A percentile compares a stretch with the other conserved stretches of the same genome.
phyloP scores from a whole-genome alignment of 23 tunicate genomes.

The Halocynthia aurantium region DNA sequence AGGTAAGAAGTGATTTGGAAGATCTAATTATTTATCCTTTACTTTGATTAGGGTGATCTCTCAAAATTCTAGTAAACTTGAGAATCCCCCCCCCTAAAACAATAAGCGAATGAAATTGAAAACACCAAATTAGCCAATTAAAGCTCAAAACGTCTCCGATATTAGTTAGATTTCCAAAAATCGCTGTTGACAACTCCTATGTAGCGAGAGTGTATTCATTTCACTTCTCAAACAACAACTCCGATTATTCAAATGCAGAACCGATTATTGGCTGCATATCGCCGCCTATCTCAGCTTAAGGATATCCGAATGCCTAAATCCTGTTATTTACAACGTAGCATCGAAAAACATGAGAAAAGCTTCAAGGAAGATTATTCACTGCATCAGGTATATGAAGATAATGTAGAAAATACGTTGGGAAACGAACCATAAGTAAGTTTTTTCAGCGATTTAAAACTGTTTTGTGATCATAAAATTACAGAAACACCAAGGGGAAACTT shows the following conservation, averaged over 20 bases:
- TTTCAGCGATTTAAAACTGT: no score
- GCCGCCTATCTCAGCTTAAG: conserved; percentile 26
- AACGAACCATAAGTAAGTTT: no score
- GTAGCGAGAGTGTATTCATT: background rate
- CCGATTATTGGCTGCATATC: conserved; percentile 44
- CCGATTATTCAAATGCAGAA: background rate
- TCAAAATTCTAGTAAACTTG: background rate
- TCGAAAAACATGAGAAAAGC: conserved; percentile 35
- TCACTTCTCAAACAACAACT: background rate
- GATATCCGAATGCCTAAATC: conserved; percentile 43
- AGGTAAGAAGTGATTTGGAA: conserved; percentile 3
- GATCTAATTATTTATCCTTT: background rate
- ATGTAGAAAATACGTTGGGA: background rate
- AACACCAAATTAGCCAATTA: no score
- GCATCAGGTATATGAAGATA: conserved; percentile 12
- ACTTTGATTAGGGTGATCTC: background rate
- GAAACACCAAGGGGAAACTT: no score
- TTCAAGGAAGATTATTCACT: conserved; percentile 10
- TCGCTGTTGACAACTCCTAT: background rate
- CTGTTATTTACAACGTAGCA: conserved; percentile 42
- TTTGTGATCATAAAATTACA: no score
- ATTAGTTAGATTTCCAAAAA: no score
- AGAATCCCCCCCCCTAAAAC: no score
- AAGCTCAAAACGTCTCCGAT: no score
- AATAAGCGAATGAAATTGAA: no score